These are phyloP conservation scores for Panthera uncia DNA, from an alignment of 2,113 vertebrate genomes.

Conservation along the genomic window DNA sequence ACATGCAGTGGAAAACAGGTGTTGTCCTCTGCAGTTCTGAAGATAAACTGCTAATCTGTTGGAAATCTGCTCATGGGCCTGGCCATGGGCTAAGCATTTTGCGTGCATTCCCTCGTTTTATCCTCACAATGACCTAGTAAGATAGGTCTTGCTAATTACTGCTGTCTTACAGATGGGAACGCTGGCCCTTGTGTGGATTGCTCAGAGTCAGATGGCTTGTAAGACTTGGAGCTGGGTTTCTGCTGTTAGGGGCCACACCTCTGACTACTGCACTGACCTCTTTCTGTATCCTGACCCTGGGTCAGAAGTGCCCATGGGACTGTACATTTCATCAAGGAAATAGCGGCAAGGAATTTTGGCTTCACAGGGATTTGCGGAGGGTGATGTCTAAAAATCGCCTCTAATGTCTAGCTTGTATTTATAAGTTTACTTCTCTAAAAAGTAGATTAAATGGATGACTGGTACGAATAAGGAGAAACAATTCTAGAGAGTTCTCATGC, in stretches of 20 bases:
- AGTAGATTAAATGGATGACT: background rate
- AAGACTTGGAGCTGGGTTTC: background rate
- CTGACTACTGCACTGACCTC: background rate
- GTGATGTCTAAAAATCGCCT: background rate
- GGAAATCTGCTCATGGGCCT: background rate
- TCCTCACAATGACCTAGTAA: background rate
- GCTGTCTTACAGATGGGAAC: background rate
- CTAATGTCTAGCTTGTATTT: background rate
- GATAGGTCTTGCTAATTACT: background rate
- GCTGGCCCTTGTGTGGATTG: background rate
- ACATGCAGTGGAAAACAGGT: fast-evolving
- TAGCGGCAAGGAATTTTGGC: background rate
- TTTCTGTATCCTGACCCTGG: background rate
- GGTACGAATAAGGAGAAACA: background rate
- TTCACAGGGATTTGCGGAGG: background rate
- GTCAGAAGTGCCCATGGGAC: fast-evolving
- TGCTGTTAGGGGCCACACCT: background rate
- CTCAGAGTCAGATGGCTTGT: background rate
- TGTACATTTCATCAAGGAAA: background rate
- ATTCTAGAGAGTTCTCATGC: background rate
- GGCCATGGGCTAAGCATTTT: background rate
- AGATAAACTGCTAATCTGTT: fast-evolving
- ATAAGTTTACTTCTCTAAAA: background rate
- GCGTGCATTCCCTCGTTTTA: background rate
- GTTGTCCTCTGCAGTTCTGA: background rate